phyloP scores from a whole-genome alignment of 2,113 vertebrate genomes.

The Hepsetus odoe region DNA sequence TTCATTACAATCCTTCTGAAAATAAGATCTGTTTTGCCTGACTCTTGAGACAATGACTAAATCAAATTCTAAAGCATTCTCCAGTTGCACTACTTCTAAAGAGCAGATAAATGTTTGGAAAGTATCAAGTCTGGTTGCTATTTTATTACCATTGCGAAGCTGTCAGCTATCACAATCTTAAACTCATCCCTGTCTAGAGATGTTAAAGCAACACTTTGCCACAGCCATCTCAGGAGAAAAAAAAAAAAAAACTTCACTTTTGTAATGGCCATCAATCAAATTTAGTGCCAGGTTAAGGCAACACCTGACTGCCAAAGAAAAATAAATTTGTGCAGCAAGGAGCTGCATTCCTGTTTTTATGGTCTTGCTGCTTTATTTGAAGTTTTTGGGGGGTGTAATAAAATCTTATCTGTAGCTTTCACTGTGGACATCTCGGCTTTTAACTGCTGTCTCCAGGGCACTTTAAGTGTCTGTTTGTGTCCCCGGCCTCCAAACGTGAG shows the following conservation, averaged over 20 bases:
- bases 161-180: slow-evolving; percentile 12
- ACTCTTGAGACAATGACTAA: neutral
- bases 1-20: neutral
- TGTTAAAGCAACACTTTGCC: slow-evolving; percentile 33
- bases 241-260: slow-evolving; percentile 1
- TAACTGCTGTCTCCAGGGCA: slow-evolving; percentile 83
- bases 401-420: slow-evolving; percentile 90
- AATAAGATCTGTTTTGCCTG: neutral
- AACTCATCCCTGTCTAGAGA: slow-evolving; percentile 12
- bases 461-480: slow-evolving; percentile 87
- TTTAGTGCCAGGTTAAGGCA: slow-evolving; percentile 76
- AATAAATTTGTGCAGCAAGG: slow-evolving; percentile 83
- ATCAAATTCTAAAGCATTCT: neutral
- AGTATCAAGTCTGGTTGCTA: slow-evolving; percentile 9
- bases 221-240: slow-evolving; percentile 17
- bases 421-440: slow-evolving; percentile 80
- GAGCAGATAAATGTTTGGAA: neutral
- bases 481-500: slow-evolving; percentile 85
- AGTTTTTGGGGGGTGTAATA: slow-evolving; percentile 84
- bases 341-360: slow-evolving; percentile 84
- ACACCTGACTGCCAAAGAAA: slow-evolving; percentile 73
- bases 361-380: slow-evolving; percentile 82
- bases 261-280: slow-evolving; percentile 43
- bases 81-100: neutral
- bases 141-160: neutral